phyloP scores from a whole-genome alignment of 1,140 invertebrate genomes.

The Camponotus vicinus region DNA sequence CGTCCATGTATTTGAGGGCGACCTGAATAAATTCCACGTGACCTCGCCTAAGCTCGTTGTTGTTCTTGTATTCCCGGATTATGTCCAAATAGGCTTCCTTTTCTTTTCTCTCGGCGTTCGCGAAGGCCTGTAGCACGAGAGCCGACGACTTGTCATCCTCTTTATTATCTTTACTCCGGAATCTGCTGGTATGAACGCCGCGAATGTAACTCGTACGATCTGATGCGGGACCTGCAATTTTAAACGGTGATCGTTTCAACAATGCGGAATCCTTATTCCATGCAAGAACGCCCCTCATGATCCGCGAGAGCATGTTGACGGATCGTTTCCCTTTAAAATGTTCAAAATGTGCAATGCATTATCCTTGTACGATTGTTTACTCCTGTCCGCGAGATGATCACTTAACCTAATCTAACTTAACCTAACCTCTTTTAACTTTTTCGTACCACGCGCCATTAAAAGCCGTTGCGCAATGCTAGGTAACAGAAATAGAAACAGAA shows the following conservation, averaged over 20 bases:
- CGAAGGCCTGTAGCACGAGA: slow-evolving; percentile 82
- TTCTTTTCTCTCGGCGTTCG: slow-evolving; percentile 88
- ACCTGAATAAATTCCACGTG: slow-evolving; percentile 98
- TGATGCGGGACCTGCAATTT: neutral
- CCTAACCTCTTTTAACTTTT: neutral
- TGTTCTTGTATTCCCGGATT: slow-evolving; percentile 90
- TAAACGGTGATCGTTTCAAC: neutral
- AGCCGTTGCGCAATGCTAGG: no score
- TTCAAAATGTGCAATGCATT: neutral
- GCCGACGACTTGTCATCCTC: neutral
- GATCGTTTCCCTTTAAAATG: neutral
- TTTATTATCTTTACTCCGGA: neutral
- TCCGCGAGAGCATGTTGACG: slow-evolving; percentile 12
- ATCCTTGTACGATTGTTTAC: neutral
- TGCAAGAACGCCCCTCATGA: neutral
- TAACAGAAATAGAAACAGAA: no score
- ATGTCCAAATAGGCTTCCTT: slow-evolving; percentile 92
- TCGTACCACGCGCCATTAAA: slow-evolving; percentile 7
- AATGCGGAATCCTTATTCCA: neutral
- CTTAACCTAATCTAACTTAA: neutral
- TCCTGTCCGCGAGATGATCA: neutral
- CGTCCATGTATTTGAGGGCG: slow-evolving; percentile 95
- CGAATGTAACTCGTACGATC: no score
- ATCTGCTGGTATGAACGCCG: neutral
- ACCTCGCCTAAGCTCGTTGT: slow-evolving; percentile 89